phyloP scores from a whole-genome alignment of 1,140 invertebrate genomes.

The Apis florea region DNA sequence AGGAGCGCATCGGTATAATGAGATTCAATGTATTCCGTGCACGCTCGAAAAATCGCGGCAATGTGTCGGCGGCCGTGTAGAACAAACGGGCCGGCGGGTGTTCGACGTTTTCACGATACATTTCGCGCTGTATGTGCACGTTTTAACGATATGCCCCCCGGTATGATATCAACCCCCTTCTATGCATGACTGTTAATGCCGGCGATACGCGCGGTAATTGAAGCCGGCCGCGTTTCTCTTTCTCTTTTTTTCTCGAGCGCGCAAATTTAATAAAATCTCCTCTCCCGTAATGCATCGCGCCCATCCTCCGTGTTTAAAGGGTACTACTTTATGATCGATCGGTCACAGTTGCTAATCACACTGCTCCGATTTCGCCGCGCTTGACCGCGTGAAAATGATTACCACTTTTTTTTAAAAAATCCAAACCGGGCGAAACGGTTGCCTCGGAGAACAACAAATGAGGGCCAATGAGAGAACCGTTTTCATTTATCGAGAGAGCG shows the following conservation, averaged over 20 bases:
- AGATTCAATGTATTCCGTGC: conserved; percentile 18
- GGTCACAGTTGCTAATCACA: conserved; percentile 41
- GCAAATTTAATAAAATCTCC: conserved; percentile 43
- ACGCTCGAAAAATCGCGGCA: conserved; percentile 33
- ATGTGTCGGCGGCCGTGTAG: not conserved
- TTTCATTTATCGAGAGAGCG: not conserved
- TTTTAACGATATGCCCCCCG: conserved; percentile 11
- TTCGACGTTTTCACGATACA: conserved; percentile 17
- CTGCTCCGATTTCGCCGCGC: conserved; percentile 2
- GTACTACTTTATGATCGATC: conserved; percentile 47
- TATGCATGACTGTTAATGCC: conserved; percentile 38
- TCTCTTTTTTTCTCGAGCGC: not conserved
- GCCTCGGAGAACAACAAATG: too few relatives aligned
- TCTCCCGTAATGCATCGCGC: conserved; percentile 19
- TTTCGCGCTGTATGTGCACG: conserved; percentile 26
- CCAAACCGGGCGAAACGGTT: not conserved
- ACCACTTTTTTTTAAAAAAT: conserved; percentile 24
- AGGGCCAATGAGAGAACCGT: not conserved
- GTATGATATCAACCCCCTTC: conserved; percentile 27
- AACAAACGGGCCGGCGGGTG: conserved; percentile 5
- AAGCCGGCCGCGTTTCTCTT: not conserved
- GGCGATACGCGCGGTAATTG: conserved; percentile 43
- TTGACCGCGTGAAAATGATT: conserved; percentile 27
- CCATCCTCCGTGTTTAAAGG: conserved; percentile 23
- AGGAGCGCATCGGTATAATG: not conserved